Base-by-base conservation (phyloP, 2,113 vertebrate species). In the Sylvicapra grimmia region DNA sequence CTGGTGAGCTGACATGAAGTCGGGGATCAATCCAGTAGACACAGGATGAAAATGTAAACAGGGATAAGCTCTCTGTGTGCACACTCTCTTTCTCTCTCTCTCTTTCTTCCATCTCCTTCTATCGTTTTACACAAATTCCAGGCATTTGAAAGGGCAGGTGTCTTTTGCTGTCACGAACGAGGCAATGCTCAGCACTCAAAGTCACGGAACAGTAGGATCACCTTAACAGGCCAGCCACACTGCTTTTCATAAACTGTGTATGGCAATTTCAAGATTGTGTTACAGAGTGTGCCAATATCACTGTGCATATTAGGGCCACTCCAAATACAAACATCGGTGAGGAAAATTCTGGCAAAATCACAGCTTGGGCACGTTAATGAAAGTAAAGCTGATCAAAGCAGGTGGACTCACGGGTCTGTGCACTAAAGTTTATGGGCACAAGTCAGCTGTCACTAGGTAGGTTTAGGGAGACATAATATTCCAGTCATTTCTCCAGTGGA, bases 1-100 rank as follows among this genome's bases (percentile, higher is more conserved):
- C 96, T 93, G 97, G 94, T 95, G 97, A 98, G 96, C 95, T 98
- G 98, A 98, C 97, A 97, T 94, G 94, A 98, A 97, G 96, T 96
- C 98, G 82, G 90, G 98, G 97, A 98, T 97, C 95, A 98, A 98
- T 98, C 98, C 98, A 98, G 98, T 82, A 98, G 97, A 98, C 97
- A 97, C 85, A 93, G 97, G 97, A 97, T 98, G 97, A 98, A 98
- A 98, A 97, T 98, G 96, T 90, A 98, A 98, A 97, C 90, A 97
- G 97, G 83, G 97, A 97, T 95, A 96, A 91, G 96, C 68, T 68
- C 92, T 96, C 19, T 59, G 27, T 85, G 89, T 3, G 0, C 2
- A 4, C n/a, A 14, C 23, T 14, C 92, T 47, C 21, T 80, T 11
- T 59, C 75, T 90, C 49, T 47, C 27, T 59, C 79, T 59, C 79